Evolutionary conservation across 2,888 invertebrate species (phyloP).

Genomic region (Torymus texanus): DNA sequence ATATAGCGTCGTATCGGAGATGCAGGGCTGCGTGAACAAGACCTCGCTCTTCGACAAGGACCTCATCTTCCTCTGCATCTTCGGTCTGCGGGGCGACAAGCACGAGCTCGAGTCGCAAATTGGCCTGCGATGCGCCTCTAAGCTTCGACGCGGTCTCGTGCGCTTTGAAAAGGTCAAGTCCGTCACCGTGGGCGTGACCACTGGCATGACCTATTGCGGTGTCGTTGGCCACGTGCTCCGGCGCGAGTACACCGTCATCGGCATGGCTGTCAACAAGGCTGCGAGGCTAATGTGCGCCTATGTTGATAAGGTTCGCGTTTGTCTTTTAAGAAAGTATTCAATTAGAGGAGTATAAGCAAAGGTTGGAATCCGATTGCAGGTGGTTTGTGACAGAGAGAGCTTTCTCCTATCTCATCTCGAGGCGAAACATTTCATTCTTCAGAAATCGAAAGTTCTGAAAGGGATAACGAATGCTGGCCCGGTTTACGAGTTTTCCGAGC

Average conservation of each 20-base stretch:
- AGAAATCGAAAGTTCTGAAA: constrained; percentile 78
- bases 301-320: constrained; percentile 75
- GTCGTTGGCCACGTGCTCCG: constrained; percentile 84
- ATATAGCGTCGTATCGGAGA: constrained; percentile 75
- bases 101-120: constrained; percentile 82
- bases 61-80: constrained; percentile 83
- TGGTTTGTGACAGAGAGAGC: constrained; percentile 80
- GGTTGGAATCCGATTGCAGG: constrained; percentile 59
- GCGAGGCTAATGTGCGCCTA: constrained; percentile 82
- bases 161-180: constrained; percentile 75
- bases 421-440: constrained; percentile 78
- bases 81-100: constrained; percentile 84
- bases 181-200: constrained; percentile 82
- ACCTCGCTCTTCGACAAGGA: constrained; percentile 84
- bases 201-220: constrained; percentile 84
- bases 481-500: constrained; percentile 79
- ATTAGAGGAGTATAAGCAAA: no score
- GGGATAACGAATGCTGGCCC: constrained; percentile 81
- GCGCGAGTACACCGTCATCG: constrained; percentile 86
- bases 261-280: constrained; percentile 84
- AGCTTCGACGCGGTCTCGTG: constrained; percentile 76
- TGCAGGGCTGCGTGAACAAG: constrained; percentile 81
- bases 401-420: constrained; percentile 81
- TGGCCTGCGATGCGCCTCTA: constrained; percentile 80
- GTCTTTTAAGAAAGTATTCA: no score